Base-by-base conservation (phyloP, 2,888 invertebrate genomes). In the Formica aserva region DNA sequence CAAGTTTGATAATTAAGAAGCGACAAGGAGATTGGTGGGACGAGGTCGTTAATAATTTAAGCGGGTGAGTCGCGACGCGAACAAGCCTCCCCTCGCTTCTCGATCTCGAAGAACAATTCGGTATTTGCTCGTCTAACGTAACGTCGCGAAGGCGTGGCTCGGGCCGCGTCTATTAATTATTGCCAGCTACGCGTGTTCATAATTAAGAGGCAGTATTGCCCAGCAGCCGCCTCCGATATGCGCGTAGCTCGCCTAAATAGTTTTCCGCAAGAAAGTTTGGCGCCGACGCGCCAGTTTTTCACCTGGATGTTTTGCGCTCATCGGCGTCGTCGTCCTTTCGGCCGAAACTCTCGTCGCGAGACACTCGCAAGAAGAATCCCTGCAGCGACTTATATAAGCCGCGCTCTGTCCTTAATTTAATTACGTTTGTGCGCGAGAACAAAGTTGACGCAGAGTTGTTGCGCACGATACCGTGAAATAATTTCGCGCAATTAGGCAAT, bases 91-190 rank as follows among this genome's bases (percentile, higher is more conserved):
- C 48, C 29, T 41, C 57, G 67, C 62, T 65, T 81, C 65, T 62
- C 75, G 55, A 82, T 41, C 88, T 57, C 83, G 45, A 75, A 85
- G 86, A 87, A 86, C 85, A 86, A 86, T 87, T 82, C 86, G 67
- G 76, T 88, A 86, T 87, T 91, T 86, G 91, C 82, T 67, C 80
- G 48, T 66, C 52, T 76, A 48, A 48, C 62, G 11, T 60, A 72
- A 72, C 22, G 81, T 29, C 26, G 38, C 35, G 52, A 63, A 84
- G 84, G 80, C 74, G 80, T 86, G 85, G 87, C 80, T 84, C 87
- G 83, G 78, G 52, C 35, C 83, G 69, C 78, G 67, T 86, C 89
- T 87, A 93, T 93, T 93, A 93, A 93, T 93, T 92, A 93, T 92
- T 89, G 88, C 88, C 78, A 65, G 85, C 66, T 90, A 91, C 89